A percentile compares a stretch with the other conserved stretches of the same genome.
phyloP scores from a whole-genome alignment of 1,140 invertebrate species.

The Macrobrachium rosenbergii region DNA sequence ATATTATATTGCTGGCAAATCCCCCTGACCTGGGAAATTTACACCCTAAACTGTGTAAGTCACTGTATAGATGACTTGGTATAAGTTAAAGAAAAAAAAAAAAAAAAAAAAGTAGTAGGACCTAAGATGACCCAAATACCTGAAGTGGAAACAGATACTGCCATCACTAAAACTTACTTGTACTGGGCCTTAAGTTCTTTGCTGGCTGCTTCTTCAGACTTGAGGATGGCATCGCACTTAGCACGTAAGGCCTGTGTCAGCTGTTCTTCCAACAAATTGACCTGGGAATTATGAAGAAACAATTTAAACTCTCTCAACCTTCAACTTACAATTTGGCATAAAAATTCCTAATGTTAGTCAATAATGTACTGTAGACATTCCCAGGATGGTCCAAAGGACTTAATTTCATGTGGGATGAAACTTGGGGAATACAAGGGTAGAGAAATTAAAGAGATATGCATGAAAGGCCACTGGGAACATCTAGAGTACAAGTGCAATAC shows the following conservation, averaged over 20 bases:
- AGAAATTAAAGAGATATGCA: background rate
- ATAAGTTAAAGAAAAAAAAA: background rate
- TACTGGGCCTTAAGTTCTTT: background rate
- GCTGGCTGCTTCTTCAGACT: conserved; percentile 6
- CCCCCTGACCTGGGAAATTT: too few species aligned
- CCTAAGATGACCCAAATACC: background rate
- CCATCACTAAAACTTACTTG: background rate
- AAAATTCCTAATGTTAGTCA: background rate
- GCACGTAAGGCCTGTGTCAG: background rate
- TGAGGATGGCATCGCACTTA: background rate
- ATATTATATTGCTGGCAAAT: too few species aligned
- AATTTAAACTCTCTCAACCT: background rate
- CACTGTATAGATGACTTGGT: too few species aligned
- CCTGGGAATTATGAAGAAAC: background rate
- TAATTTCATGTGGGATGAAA: too few species aligned
- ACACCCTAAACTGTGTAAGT: too few species aligned
- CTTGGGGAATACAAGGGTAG: too few species aligned
- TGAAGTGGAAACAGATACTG: background rate
- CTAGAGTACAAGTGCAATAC: background rate
- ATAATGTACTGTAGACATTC: background rate
- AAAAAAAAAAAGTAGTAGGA: too few species aligned
- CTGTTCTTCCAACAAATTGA: background rate
- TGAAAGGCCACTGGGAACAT: background rate
- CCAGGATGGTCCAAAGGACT: too few species aligned
- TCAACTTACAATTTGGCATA: background rate